A percentile compares a stretch with the other conserved stretches of the same genome.
These are phyloP conservation scores for Aspidiotus destructor DNA, from an alignment of 2,888 invertebrate genomes.

Conservation along the genomic window DNA sequence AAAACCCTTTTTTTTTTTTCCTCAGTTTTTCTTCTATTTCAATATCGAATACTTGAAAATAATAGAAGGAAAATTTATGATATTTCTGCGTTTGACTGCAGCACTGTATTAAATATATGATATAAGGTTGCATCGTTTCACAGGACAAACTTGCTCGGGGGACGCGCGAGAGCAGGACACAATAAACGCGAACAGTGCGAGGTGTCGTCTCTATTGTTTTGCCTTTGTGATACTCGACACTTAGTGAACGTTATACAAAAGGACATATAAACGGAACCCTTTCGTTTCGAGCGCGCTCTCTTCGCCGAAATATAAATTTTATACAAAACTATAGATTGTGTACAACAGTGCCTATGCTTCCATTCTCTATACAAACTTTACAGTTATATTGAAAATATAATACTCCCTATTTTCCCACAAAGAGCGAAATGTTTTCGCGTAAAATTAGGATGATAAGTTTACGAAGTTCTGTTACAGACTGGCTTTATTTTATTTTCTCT, in stretches of 20 bases:
- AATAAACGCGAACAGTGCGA: slow-evolving; percentile 32
- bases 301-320: slow-evolving; percentile 28
- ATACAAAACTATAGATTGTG: slow-evolving; percentile 22
- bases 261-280: slow-evolving; percentile 32
- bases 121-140: slow-evolving; percentile 32
- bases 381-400: slow-evolving; percentile 32
- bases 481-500: slow-evolving; percentile 12
- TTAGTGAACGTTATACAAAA: slow-evolving; percentile 31
- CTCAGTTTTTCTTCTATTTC: slow-evolving; percentile 5
- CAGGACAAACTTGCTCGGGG: slow-evolving; percentile 31
- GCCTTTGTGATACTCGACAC: slow-evolving; percentile 32
- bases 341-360: slow-evolving; percentile 17
- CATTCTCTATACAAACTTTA: slow-evolving; percentile 26
- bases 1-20: slow-evolving; percentile 22
- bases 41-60: slow-evolving; percentile 21
- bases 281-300: slow-evolving; percentile 20
- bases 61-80: slow-evolving; percentile 29
- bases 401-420: slow-evolving; percentile 24
- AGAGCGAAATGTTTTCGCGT: slow-evolving; percentile 19
- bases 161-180: slow-evolving; percentile 29
- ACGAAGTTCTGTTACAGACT: slow-evolving; percentile 30
- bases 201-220: slow-evolving; percentile 32
- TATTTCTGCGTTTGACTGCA: slow-evolving; percentile 31
- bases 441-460: slow-evolving; percentile 29
- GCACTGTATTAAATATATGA: slow-evolving; percentile 33